Base-by-base conservation (phyloP, 2,888 invertebrate species). In the Syrphus vitripennis region DNA sequence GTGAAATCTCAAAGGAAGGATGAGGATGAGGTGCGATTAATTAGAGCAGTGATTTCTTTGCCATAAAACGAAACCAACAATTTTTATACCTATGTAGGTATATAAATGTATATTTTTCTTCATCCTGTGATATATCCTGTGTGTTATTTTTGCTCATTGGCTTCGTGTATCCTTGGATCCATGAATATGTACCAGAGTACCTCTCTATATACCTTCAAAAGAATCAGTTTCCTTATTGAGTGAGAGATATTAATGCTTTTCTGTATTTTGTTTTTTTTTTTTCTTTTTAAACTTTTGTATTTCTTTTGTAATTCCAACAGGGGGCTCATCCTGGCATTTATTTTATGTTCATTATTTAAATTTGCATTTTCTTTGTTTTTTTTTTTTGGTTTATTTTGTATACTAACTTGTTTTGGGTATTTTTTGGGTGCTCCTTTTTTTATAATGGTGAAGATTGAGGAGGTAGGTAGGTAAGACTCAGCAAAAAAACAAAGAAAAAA, bases 321-420 rank as follows among this genome's bases (percentile, higher is more conserved):
- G 12, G 59, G 50, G 34, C 67, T 67, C 67, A 50, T 67, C 67
- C 19, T 67, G 31, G 67, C 14, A 34, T 67, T 48, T 78, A 69
- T 70, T 57, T 75, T 80, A 48, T 79, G 83, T 81, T 86, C 82
- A 82, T 86, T 78, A 86, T 86, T 86, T 77, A 82, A 77, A 86
- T 86, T 86, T 82, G 81, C 86, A 86, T 86, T 78, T 86, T 84
- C 59, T 37, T 71, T 75, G 59, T 72, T 40, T 48, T 31, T 12
- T 59, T 34, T 4, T 57, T n/a, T n/a, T n/a, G n/a, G n/a, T n/a
- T n/a, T 59, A 2, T 65, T 34, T 50, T 50, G 34, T 67, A 50
- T n/a, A n/a, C n/a, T n/a, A n/a, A n/a, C 31, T 67, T 67, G 50
- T 48, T 67, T 70, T 34, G 6, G 34, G 65, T 70, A 55, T 59